Evolutionary conservation across 2,888 invertebrate species (phyloP).

Genomic region (Ophion obscuratus): DNA sequence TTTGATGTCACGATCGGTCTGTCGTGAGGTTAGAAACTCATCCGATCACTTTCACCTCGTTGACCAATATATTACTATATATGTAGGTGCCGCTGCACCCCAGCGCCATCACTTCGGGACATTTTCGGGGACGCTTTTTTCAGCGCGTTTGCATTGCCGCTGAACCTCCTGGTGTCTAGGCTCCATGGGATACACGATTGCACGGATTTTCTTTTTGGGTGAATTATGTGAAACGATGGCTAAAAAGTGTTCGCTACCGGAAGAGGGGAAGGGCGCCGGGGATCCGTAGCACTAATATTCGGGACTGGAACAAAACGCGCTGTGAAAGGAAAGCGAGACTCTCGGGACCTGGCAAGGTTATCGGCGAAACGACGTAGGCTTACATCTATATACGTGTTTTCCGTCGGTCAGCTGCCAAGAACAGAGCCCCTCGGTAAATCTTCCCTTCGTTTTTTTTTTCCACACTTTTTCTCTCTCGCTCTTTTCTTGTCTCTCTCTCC

Average conservation of each 20-base stretch:
- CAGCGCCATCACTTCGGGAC: no score
- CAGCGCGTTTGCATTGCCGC: no score
- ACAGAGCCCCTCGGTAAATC: slow-evolving; percentile 68
- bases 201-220: no score
- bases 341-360: slow-evolving; percentile 57
- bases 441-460: slow-evolving; percentile 58
- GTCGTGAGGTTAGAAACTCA: no score
- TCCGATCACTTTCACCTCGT: no score
- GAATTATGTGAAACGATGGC: not conserved
- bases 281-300: slow-evolving; percentile 61
- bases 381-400: slow-evolving; percentile 68
- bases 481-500: not conserved
- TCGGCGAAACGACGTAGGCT: slow-evolving; percentile 60
- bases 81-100: no score
- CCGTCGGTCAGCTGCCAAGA: slow-evolving; percentile 73
- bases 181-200: no score
- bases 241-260: not conserved
- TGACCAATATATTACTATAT: no score
- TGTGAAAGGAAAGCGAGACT: slow-evolving; percentile 49
- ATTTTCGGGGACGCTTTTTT: no score
- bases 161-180: no score
- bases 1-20: no score
- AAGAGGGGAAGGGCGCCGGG: not conserved
- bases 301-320: slow-evolving; percentile 49
- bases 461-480: not conserved